A percentile compares a stretch with the other conserved stretches of the same genome.
These are phyloP conservation scores for Geococcyx californianus DNA, from an alignment of 2,113 vertebrate genomes.

Conservation along the genomic window DNA sequence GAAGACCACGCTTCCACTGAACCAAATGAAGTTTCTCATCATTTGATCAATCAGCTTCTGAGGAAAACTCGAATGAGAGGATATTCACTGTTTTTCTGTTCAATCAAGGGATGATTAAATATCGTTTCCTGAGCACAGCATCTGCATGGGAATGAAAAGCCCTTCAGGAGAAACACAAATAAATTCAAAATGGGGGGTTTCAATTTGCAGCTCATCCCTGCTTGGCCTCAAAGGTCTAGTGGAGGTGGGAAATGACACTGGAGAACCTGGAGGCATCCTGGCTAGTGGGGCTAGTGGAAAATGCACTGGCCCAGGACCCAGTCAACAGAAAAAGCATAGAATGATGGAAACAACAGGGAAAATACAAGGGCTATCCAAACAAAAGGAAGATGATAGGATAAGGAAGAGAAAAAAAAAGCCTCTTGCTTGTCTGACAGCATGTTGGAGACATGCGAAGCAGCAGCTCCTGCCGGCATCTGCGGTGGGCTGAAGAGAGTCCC, in stretches of 20 bases:
- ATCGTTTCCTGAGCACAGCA: background rate
- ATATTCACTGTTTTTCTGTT: background rate
- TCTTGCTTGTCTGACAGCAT: background rate
- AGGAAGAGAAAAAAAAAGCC: background rate
- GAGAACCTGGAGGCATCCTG: background rate
- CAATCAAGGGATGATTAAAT: constrained; percentile 11
- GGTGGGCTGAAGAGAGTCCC: background rate
- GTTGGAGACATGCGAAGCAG: background rate
- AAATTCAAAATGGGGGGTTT: background rate
- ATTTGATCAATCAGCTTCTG: background rate
- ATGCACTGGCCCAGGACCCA: background rate
- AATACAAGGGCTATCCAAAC: background rate
- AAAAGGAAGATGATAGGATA: background rate
- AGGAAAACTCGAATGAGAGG: background rate
- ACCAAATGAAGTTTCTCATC: constrained; percentile 2
- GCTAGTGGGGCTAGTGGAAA: background rate
- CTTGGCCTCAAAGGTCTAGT: fast-evolving
- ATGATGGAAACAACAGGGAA: background rate
- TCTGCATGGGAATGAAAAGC: background rate
- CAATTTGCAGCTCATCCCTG: background rate
- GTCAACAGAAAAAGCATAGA: background rate
- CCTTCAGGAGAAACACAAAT: background rate
- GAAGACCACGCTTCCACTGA: background rate
- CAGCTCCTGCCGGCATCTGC: background rate
- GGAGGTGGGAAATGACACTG: fast-evolving